phyloP scores from a whole-genome alignment of 2,797 vertebrate species.

The Neosilurus mollespiculum region DNA sequence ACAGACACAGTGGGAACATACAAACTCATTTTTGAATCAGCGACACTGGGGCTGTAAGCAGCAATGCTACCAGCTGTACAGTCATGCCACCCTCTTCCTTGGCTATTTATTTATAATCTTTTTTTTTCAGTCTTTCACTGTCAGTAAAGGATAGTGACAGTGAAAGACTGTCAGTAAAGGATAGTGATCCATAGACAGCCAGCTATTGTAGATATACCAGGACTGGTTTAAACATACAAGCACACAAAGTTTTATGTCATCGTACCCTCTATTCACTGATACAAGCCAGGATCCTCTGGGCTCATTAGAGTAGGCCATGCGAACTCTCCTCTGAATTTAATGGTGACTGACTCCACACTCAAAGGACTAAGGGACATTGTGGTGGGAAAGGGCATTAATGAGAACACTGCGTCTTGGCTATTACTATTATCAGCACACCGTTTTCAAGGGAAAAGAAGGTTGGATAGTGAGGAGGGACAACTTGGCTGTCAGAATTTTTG shows the following conservation, averaged over 20 bases:
- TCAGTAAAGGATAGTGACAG: background rate
- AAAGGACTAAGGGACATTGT: slow-evolving; percentile 20
- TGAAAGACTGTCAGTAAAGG: background rate
- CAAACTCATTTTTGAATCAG: background rate
- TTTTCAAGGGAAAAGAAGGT: background rate
- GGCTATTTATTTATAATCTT: background rate
- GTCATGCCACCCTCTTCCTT: background rate
- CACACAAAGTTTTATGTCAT: background rate
- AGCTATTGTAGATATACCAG: background rate
- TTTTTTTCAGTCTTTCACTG: background rate
- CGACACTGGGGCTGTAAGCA: background rate
- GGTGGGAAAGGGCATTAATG: slow-evolving; percentile 24
- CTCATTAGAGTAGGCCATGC: slow-evolving; percentile 22
- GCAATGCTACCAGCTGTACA: too few species aligned
- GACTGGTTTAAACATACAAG: background rate
- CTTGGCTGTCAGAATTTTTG: slow-evolving; percentile 3
- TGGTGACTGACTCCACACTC: background rate
- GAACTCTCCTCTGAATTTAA: slow-evolving; percentile 26
- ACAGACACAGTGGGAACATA: background rate
- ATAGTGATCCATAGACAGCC: background rate
- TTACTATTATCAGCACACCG: slow-evolving; percentile 20
- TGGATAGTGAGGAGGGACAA: background rate
- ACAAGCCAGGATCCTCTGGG: background rate
- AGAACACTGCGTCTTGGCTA: slow-evolving; percentile 23
- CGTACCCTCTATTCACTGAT: background rate